Conservation (phyloP, 2,113 vertebrate species). For the Hyperoodon ampullatus region DNA sequence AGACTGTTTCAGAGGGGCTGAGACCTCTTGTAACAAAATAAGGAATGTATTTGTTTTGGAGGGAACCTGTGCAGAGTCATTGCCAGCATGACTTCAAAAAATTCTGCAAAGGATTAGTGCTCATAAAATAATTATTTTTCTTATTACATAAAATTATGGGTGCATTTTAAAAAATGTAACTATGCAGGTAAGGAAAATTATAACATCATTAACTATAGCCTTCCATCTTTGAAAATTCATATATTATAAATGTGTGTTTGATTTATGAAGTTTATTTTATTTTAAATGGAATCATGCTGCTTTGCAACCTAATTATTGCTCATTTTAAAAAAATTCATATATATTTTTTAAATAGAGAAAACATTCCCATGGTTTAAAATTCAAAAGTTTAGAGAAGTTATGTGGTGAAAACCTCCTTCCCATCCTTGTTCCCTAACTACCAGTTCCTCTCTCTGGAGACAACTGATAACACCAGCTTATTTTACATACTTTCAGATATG, state of each 20-base stretch:
- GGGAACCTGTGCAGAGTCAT: background rate
- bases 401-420: background rate
- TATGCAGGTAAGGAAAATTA: background rate
- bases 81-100: background rate
- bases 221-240: constrained; percentile 52
- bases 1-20: background rate
- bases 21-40: background rate
- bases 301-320: constrained; percentile 33
- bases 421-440: background rate
- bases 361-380: background rate
- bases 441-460: background rate
- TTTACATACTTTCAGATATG: background rate
- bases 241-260: constrained; percentile 1
- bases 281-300: constrained; percentile 38
- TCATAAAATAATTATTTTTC: constrained; percentile 13
- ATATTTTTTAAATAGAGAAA: background rate
- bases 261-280: constrained; percentile 56
- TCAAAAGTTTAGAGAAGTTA: background rate
- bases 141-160: constrained; percentile 1
- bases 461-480: background rate
- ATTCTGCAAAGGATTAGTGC: background rate
- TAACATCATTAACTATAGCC: constrained; percentile 7
- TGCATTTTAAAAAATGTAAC: background rate
- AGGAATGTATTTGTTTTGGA: background rate
- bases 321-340: background rate